These are phyloP conservation scores for Gila robusta DNA, from an alignment of 2,797 vertebrate species.

Conservation along the genomic window DNA sequence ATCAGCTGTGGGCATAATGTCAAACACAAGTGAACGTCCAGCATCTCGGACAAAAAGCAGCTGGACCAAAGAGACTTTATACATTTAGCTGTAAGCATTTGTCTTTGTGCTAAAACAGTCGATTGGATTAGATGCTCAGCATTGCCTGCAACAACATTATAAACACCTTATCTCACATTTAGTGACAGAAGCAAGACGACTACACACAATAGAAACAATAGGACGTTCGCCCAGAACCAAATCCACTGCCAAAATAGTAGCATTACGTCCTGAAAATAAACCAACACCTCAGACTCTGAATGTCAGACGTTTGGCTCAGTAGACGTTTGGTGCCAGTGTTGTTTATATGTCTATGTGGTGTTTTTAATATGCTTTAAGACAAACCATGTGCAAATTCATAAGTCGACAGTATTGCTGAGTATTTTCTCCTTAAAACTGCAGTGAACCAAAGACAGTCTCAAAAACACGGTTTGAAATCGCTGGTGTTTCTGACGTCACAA, in stretches of 20 bases:
- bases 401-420: too few relatives aligned
- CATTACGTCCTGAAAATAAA: not conserved
- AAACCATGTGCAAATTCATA: too few relatives aligned
- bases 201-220: not conserved
- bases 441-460: too few relatives aligned
- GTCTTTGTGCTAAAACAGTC: not conserved
- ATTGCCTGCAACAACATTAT: not conserved
- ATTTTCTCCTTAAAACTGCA: too few relatives aligned
- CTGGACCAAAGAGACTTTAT: not conserved
- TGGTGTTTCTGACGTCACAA: too few relatives aligned
- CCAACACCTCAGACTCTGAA: not conserved
- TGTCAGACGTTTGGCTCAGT: not conserved
- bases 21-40: not conserved
- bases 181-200: not conserved
- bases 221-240: not conserved
- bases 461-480: too few relatives aligned
- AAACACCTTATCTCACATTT: slow-evolving; percentile 16
- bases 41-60: not conserved
- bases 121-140: not conserved
- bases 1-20: not conserved
- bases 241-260: not conserved
- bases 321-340: too few relatives aligned
- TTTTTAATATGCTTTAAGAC: too few relatives aligned
- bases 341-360: too few relatives aligned
- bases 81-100: not conserved